phyloP scores from a whole-genome alignment of 2,888 invertebrate species.

The Zygogramma bicolorata region DNA sequence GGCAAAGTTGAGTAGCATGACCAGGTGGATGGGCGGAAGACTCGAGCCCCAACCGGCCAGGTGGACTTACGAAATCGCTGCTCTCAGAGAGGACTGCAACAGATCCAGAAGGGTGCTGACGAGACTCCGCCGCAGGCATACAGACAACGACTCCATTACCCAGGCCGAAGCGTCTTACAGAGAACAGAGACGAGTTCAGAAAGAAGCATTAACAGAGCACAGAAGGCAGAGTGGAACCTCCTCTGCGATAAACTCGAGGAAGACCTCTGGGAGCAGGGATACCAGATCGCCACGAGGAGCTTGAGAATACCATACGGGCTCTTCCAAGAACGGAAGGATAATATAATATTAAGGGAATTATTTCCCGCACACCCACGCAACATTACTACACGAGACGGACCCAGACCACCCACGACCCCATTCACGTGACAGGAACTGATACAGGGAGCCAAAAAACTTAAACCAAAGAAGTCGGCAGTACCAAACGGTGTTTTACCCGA shows the following conservation, averaged over 20 bases:
- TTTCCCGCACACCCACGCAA: not conserved
- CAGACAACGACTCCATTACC: not conserved
- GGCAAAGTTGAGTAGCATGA: too few species aligned
- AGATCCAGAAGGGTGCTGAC: not conserved
- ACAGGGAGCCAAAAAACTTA: not conserved
- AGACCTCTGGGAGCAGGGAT: not conserved
- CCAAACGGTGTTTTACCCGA: not conserved
- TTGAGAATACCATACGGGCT: too few species aligned
- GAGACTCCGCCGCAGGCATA: not conserved
- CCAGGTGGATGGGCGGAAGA: too few species aligned
- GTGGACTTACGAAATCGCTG: conserved; percentile 1
- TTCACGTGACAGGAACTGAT: not conserved
- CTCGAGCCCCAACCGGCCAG: conserved; percentile 6
- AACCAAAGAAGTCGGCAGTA: not conserved
- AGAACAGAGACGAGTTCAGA: not conserved
- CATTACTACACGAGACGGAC: not conserved
- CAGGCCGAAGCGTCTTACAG: not conserved
- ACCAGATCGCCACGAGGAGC: too few species aligned
- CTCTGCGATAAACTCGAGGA: not conserved
- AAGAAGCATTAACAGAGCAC: not conserved
- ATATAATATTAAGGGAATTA: not conserved
- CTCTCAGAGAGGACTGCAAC: not conserved
- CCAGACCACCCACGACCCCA: not conserved
- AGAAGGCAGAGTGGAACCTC: conserved; percentile 10
- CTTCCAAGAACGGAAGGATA: too few species aligned